phyloP scores from a whole-genome alignment of 2,113 vertebrate genomes.

The Thamnaconus septentrionalis region DNA sequence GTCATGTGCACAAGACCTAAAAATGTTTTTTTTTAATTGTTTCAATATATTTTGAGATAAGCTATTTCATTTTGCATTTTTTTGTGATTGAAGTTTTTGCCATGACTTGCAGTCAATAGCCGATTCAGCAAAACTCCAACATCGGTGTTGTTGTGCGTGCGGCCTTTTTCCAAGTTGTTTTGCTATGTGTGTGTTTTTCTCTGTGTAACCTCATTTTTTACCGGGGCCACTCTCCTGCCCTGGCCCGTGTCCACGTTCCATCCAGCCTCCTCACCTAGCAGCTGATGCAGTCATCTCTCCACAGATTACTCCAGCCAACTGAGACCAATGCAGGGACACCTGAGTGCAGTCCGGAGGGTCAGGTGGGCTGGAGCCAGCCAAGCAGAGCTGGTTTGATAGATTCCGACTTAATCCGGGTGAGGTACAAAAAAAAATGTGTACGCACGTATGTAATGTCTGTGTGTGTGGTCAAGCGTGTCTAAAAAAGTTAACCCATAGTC shows the following conservation, averaged over 20 bases:
- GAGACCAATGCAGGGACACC: conserved; percentile 58
- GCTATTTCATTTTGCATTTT: no score
- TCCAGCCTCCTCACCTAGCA: conserved; percentile 51
- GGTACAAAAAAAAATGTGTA: background rate
- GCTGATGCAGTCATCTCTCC: conserved; percentile 63
- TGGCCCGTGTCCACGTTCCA: conserved; percentile 49
- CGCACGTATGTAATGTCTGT: conserved; percentile 14
- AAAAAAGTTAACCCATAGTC: conserved; percentile 40
- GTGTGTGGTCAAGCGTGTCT: conserved; percentile 35
- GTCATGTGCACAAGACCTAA: no score
- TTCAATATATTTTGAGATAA: no score
- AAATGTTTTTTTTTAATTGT: no score
- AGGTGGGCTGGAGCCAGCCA: conserved; percentile 50
- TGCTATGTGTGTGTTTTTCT: no score
- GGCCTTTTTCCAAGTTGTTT: no score
- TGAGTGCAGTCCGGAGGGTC: conserved; percentile 57
- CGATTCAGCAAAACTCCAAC: no score
- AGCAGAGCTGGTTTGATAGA: conserved; percentile 29
- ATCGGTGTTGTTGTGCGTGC: no score
- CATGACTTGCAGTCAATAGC: no score
- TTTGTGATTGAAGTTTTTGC: no score
- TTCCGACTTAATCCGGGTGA: conserved; percentile 25
- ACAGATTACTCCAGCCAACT: conserved; percentile 54
- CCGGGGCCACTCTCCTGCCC: conserved; percentile 2
- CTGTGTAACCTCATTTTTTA: background rate